Conservation (phyloP, 2,113 vertebrate species). For the Gulo gulo region DNA sequence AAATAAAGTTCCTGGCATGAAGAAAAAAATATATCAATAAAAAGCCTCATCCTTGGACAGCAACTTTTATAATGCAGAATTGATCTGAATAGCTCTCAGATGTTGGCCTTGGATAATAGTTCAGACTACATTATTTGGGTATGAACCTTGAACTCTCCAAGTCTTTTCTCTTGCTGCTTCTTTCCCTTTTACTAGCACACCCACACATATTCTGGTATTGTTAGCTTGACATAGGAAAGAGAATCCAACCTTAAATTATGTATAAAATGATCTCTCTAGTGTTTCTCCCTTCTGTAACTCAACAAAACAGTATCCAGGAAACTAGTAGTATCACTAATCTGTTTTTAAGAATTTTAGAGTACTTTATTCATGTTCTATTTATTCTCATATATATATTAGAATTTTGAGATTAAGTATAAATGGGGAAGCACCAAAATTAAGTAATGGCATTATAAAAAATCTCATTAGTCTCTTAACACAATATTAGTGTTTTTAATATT, state of each 20-base stretch:
- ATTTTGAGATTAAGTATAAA: neutral
- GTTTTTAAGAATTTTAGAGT: neutral
- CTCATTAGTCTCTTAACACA: neutral
- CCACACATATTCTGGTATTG: neutral
- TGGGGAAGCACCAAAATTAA: neutral
- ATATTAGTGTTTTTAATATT: neutral
- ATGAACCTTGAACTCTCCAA: neutral
- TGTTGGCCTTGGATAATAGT: slow-evolving; percentile 29
- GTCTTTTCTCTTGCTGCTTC: neutral
- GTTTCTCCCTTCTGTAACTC: neutral
- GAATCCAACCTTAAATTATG: slow-evolving; percentile 9
- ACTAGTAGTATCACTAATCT: neutral
- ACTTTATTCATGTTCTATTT: neutral
- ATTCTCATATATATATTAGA: neutral
- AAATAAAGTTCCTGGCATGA: slow-evolving; percentile 54
- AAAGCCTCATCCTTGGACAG: slow-evolving; percentile 58
- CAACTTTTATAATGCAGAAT: slow-evolving; percentile 41
- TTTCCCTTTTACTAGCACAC: neutral
- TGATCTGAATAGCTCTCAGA: slow-evolving; percentile 34
- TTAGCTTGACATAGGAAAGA: neutral
- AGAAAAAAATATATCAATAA: neutral
- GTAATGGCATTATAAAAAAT: neutral
- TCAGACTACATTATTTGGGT: neutral
- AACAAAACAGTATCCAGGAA: neutral
- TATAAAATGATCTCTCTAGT: neutral